Evolutionary conservation across 1,140 invertebrate genomes (phyloP).

Genomic region (Zaprionus taronus): DNA sequence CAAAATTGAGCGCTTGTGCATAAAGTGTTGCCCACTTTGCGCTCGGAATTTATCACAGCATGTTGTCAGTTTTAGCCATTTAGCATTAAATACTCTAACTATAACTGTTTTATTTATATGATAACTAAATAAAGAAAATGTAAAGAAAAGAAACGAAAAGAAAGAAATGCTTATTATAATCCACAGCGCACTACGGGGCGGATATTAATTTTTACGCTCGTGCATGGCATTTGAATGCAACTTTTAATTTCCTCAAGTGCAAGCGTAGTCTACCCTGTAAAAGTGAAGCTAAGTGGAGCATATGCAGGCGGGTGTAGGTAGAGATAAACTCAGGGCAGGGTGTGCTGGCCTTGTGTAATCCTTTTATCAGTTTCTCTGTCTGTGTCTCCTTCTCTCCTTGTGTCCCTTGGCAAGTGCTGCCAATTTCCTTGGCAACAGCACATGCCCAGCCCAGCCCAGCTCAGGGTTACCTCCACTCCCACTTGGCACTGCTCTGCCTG

Average conservation of each 20-base stretch:
- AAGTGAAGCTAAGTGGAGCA: not conserved
- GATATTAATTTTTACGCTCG: conserved; percentile 78
- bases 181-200: conserved; percentile 36
- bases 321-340: not conserved
- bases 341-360: not conserved
- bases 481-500: not conserved
- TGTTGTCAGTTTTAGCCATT: not conserved
- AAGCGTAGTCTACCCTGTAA: conserved; percentile 21
- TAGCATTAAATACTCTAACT: not conserved
- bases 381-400: not conserved
- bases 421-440: conserved; percentile 69
- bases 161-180: not conserved
- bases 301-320: not conserved
- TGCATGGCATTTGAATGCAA: conserved; percentile 75
- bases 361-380: conserved; percentile 18
- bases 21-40: conserved; percentile 45
- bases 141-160: not conserved
- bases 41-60: not conserved
- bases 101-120: conserved; percentile 6
- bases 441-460: conserved; percentile 27
- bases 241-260: conserved; percentile 76
- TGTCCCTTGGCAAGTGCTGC: conserved; percentile 47
- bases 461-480: conserved; percentile 7
- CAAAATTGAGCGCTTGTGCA: conserved; percentile 16
- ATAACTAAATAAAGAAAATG: conserved; percentile 8